A percentile compares a stretch with the other conserved stretches of the same genome.
Evolutionary conservation across 2,888 invertebrate species (phyloP).

Genomic region (Opisthograptis luteolata): DNA sequence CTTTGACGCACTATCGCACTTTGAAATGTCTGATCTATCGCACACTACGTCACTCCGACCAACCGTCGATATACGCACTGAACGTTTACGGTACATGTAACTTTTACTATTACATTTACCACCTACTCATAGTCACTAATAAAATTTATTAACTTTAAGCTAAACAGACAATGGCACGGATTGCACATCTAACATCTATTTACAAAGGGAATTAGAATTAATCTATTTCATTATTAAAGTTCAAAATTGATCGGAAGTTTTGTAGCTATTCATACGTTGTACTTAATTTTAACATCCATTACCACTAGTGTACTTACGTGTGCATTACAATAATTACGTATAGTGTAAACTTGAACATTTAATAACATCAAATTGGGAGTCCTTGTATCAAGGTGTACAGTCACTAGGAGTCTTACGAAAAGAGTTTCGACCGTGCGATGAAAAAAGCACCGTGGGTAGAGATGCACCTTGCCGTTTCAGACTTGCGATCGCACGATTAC

Average conservation of each 20-base stretch:
- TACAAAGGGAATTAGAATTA: conserved; percentile 74
- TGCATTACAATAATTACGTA: conserved; percentile 79
- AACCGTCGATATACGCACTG: conserved; percentile 38
- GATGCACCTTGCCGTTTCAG: conserved; percentile 66
- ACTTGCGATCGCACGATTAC: conserved; percentile 53
- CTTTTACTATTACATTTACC: conserved; percentile 33
- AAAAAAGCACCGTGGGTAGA: conserved; percentile 57
- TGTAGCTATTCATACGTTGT: conserved; percentile 63
- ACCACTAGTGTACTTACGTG: conserved; percentile 74
- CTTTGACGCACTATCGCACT: conserved; percentile 65
- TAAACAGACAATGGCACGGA: conserved; percentile 84
- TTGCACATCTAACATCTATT: conserved; percentile 79
- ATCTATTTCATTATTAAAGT: conserved; percentile 65
- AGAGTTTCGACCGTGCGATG: conserved; percentile 58
- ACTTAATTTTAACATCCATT: conserved; percentile 75
- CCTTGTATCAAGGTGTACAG: conserved; percentile 23
- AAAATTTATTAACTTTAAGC: conserved; percentile 79
- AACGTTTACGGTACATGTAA: conserved; percentile 43
- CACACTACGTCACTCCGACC: conserved; percentile 48
- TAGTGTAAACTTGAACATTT: conserved; percentile 71
- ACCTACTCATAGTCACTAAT: conserved; percentile 55
- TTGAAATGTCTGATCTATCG: conserved; percentile 44
- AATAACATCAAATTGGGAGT: conserved; percentile 46
- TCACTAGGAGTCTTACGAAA: conserved; percentile 29
- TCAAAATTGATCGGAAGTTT: conserved; percentile 71